Evolutionary conservation across 1,140 invertebrate genomes (phyloP).

Genomic region (Procambarus clarkii): DNA sequence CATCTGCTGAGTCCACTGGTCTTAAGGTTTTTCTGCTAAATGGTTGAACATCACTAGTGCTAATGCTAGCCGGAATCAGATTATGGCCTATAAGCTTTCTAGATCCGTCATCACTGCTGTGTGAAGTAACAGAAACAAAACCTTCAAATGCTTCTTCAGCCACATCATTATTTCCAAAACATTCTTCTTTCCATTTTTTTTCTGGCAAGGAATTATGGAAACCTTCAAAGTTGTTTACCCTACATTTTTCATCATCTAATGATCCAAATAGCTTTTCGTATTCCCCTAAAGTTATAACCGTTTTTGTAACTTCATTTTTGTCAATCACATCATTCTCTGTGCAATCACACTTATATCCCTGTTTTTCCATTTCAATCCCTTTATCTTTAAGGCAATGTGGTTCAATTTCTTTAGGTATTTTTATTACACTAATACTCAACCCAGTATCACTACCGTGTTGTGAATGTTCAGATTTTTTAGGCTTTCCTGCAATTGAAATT

Average conservation of each 20-base stretch:
- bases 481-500: background rate
- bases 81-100: background rate
- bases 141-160: slow-evolving; percentile 53
- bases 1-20: background rate
- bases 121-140: slow-evolving; percentile 19
- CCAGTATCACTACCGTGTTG: background rate
- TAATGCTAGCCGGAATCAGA: background rate
- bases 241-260: slow-evolving; percentile 32
- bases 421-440: background rate
- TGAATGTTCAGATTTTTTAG: background rate
- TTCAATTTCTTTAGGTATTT: background rate
- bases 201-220: slow-evolving; percentile 33
- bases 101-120: background rate
- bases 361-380: no score
- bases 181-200: slow-evolving; percentile 21
- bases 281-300: slow-evolving; percentile 33
- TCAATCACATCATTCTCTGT: background rate
- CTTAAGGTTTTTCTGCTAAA: background rate
- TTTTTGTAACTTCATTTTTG: slow-evolving; percentile 1
- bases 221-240: slow-evolving; percentile 41
- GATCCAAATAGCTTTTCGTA: slow-evolving; percentile 52
- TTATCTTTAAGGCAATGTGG: background rate
- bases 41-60: background rate
- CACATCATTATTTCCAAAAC: slow-evolving; percentile 4
- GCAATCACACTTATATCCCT: background rate